These are phyloP conservation scores for Drosophila infuscata DNA, from an alignment of 2,888 invertebrate genomes.

Conservation along the genomic window DNA sequence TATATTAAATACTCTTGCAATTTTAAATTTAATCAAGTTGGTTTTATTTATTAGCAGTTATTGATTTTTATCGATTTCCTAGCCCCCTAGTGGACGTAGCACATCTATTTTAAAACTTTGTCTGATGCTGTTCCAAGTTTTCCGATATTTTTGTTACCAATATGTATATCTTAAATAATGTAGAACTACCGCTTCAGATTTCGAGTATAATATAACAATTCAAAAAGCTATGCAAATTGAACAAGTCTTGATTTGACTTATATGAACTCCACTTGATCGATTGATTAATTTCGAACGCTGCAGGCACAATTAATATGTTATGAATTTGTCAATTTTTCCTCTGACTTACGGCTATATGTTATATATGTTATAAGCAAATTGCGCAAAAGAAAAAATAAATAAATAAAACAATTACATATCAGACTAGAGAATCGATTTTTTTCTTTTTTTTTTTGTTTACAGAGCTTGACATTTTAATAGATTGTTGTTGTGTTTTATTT, in stretches of 20 bases:
- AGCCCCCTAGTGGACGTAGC: not conserved
- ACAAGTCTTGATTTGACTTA: not conserved
- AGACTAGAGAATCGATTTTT: not conserved
- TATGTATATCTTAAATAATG: not conserved
- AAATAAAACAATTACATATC: not conserved
- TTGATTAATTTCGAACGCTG: not conserved
- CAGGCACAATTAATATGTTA: not conserved
- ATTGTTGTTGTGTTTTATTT: not conserved
- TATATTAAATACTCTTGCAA: not conserved
- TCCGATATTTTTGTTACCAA: not conserved
- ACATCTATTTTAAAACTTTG: not conserved
- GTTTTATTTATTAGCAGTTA: not conserved
- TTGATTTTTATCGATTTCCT: not conserved
- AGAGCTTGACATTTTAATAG: conserved; percentile 1
- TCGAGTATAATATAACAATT: not conserved
- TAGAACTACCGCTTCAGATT: not conserved
- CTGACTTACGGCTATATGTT: not conserved
- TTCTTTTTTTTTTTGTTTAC: not conserved
- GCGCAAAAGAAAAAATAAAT: not conserved
- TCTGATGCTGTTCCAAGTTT: not conserved
- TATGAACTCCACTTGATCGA: not conserved
- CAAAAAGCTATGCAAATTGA: not conserved
- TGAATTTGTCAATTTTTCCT: not conserved
- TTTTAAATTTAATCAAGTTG: not conserved
- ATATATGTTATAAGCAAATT: not conserved